These are phyloP conservation scores for Buteo buteo DNA, from an alignment of 2,113 vertebrate species.

Conservation along the genomic window DNA sequence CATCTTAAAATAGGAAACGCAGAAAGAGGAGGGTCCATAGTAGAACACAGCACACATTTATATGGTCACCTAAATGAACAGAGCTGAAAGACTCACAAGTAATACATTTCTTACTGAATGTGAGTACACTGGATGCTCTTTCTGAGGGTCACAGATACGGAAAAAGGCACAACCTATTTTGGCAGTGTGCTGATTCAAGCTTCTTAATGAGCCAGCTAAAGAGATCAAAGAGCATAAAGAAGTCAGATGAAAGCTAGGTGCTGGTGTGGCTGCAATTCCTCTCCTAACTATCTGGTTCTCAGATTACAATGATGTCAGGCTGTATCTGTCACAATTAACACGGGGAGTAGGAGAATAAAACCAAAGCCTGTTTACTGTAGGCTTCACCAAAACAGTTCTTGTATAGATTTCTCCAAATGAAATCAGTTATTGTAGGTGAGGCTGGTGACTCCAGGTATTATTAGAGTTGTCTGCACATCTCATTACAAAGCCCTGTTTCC, in stretches of 20 bases:
- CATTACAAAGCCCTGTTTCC: not conserved
- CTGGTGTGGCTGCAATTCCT: slow-evolving; percentile 13
- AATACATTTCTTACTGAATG: not conserved
- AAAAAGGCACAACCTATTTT: not conserved
- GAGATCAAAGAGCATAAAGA: slow-evolving; percentile 29
- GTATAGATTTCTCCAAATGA: not conserved
- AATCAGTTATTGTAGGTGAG: not conserved
- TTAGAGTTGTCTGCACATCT: not conserved
- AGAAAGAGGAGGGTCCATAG: not conserved
- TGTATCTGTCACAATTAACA: slow-evolving; percentile 29
- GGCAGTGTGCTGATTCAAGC: not conserved
- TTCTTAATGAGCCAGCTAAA: slow-evolving; percentile 10
- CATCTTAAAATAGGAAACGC: not conserved
- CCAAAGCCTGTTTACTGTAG: not conserved
- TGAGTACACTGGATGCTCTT: not conserved
- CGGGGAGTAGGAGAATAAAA: slow-evolving; percentile 1
- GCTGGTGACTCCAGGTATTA: not conserved
- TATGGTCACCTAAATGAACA: not conserved
- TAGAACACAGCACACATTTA: not conserved
- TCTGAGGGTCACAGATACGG: not conserved
- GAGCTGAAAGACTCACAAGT: not conserved
- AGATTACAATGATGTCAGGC: slow-evolving; percentile 24
- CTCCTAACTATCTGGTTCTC: slow-evolving; percentile 18
- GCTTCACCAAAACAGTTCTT: not conserved
- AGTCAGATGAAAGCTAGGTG: slow-evolving; percentile 39